A percentile compares a stretch with the other conserved stretches of the same genome.
These are phyloP conservation scores for Creontiades dilutus DNA, from an alignment of 2,888 invertebrate species.

Conservation along the genomic window DNA sequence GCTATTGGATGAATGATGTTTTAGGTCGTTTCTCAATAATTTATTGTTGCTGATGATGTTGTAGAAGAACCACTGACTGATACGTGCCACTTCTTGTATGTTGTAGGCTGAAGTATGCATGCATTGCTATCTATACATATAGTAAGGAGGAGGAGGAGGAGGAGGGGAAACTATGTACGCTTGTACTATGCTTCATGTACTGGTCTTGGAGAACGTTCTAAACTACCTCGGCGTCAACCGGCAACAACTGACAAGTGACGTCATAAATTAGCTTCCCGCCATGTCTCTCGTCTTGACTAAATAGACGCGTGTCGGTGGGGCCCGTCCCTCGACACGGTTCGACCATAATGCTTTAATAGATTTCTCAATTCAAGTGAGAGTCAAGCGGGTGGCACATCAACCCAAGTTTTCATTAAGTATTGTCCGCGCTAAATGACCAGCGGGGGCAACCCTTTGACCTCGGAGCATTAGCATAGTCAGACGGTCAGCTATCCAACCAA, in stretches of 20 bases:
- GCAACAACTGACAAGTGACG: not conserved
- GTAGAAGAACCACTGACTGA: too few species aligned
- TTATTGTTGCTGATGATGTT: too few species aligned
- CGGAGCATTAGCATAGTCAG: conserved; percentile 5
- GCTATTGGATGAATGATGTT: too few species aligned
- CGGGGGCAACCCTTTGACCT: conserved; percentile 23
- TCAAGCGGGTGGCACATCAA: conserved; percentile 21
- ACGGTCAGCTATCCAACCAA: not conserved
- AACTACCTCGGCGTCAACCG: too few species aligned
- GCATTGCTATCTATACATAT: too few species aligned
- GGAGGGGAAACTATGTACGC: too few species aligned
- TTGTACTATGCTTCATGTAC: too few species aligned
- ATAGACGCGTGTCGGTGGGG: conserved; percentile 1
- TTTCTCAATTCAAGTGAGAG: conserved; percentile 1
- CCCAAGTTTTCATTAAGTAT: conserved; percentile 23
- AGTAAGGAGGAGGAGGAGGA: too few species aligned
- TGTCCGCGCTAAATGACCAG: conserved; percentile 35
- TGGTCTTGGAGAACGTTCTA: too few species aligned
- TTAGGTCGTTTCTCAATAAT: too few species aligned
- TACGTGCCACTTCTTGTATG: too few species aligned
- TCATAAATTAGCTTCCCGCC: conserved; percentile 16
- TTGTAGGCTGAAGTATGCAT: too few species aligned
- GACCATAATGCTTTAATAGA: conserved; percentile 31
- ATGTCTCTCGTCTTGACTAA: conserved; percentile 12
- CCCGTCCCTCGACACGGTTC: conserved; percentile 33